Base-by-base conservation (phyloP, 1,140 invertebrate species). In the Geopemphigus sp. region DNA sequence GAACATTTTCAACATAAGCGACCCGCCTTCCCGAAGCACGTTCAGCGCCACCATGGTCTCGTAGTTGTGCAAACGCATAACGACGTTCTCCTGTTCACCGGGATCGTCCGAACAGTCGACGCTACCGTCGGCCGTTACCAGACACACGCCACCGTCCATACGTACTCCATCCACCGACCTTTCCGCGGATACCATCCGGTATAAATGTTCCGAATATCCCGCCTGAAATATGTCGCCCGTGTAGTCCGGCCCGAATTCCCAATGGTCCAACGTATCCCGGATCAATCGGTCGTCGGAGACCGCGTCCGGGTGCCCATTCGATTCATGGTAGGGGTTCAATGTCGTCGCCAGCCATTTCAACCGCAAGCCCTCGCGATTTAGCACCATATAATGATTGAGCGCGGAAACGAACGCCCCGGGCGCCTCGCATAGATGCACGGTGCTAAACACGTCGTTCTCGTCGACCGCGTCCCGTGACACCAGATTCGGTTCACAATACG, bases 111-210 rank as follows among this genome's bases (percentile, higher is more conserved):
- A 89, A 84, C 96, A 98, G 85, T 97, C 92, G 22, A 97, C 90
- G 83, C 95, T 97, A 0, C 96, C 96, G 88, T 98, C 96, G 32
- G 95, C 95, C 5, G 96, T 98, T 10, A 98, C 90, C 82, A 95
- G 84, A 76, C 88, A 83, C 19, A 24, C 56, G 5, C 26, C 29
- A n/a, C n/a, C 5, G 14, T 26, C 32, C 32, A 8, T 39, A 3
- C 32, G 32, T 8, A 3, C 32, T 3, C 32, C 32, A 39, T 1
- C 50, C 17, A 17, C 8, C 24, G 54, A 76, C 80, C 88, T 85
- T 15, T 81, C 19, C 10, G 22, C 32, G 32, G 32, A 10, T 17
- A 47, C 53, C 19, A 29, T 80, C 10, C 14, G 32, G 29, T 56
- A 39, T 3, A 82, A 45, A 24, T 82, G 64, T 45, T 66, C 64